phyloP scores from a whole-genome alignment of 2,888 invertebrate species.

The Ischnura elegans region DNA sequence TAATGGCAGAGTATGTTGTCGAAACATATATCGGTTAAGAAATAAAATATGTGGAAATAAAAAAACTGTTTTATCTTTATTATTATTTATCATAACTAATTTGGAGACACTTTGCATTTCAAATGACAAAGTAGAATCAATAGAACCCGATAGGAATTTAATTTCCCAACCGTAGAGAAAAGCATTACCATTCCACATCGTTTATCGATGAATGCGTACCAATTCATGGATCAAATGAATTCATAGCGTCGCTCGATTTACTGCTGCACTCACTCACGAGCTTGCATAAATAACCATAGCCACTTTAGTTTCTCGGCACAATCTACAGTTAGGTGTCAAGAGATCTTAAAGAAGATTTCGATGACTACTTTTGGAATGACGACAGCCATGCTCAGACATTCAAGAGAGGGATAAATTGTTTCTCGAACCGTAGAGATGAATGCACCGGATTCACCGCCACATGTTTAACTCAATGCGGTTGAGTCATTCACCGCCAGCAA shows the following conservation, averaged over 20 bases:
- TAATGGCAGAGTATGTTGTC: too few species aligned
- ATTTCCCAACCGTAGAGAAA: too few species aligned
- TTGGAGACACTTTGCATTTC: too few species aligned
- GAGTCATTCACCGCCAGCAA: conserved; percentile 1
- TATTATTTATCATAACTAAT: too few species aligned
- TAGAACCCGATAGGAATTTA: too few species aligned
- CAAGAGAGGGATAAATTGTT: neutral
- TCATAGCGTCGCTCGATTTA: neutral
- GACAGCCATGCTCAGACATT: neutral
- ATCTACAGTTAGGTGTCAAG: neutral
- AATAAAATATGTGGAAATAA: too few species aligned
- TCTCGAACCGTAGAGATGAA: neutral
- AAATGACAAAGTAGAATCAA: too few species aligned
- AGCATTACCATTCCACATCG: neutral
- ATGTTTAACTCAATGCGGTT: neutral
- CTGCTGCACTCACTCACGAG: neutral
- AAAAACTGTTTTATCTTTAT: too few species aligned
- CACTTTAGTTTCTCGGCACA: neutral
- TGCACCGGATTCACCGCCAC: neutral
- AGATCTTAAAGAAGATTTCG: neutral
- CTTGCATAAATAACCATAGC: neutral
- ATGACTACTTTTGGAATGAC: neutral
- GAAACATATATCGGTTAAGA: too few species aligned
- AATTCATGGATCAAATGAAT: too few species aligned
- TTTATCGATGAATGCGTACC: neutral